Conservation (phyloP, 2,888 invertebrate species). For the Criorhina ranunculi region DNA sequence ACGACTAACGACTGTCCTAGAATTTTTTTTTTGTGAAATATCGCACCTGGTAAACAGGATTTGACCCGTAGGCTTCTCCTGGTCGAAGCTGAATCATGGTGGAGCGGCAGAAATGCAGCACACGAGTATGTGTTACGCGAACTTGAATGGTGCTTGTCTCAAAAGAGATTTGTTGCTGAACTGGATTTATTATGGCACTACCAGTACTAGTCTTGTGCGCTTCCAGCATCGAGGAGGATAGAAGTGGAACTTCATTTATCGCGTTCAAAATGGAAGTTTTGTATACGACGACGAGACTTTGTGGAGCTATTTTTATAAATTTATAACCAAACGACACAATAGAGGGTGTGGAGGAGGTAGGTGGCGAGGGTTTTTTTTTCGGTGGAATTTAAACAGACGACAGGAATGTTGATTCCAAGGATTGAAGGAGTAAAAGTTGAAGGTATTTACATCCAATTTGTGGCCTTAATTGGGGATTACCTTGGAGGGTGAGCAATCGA, state of each 20-base stretch:
- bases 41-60: slow-evolving; percentile 73
- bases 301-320: slow-evolving; percentile 59
- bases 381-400: slow-evolving; percentile 50
- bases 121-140: slow-evolving; percentile 58
- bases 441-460: slow-evolving; percentile 34
- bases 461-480: slow-evolving; percentile 55
- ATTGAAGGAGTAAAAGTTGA: slow-evolving; percentile 64
- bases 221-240: slow-evolving; percentile 33
- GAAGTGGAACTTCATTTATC: slow-evolving; percentile 50
- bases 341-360: slow-evolving; percentile 6
- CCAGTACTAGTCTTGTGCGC: slow-evolving; percentile 12
- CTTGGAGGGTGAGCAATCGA: slow-evolving; percentile 12
- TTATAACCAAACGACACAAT: neutral
- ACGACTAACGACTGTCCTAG: slow-evolving; percentile 59
- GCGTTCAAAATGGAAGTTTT: slow-evolving; percentile 21
- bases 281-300: slow-evolving; percentile 52
- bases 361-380: slow-evolving; percentile 19
- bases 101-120: slow-evolving; percentile 36
- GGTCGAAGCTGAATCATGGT: slow-evolving; percentile 41
- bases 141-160: slow-evolving; percentile 75
- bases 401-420: slow-evolving; percentile 55
- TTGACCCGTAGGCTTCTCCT: slow-evolving; percentile 46
- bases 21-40: slow-evolving; percentile 57
- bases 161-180: slow-evolving; percentile 72
- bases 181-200: slow-evolving; percentile 70